phyloP scores from a whole-genome alignment of 2,888 invertebrate genomes.

The Athrips mouffetella region DNA sequence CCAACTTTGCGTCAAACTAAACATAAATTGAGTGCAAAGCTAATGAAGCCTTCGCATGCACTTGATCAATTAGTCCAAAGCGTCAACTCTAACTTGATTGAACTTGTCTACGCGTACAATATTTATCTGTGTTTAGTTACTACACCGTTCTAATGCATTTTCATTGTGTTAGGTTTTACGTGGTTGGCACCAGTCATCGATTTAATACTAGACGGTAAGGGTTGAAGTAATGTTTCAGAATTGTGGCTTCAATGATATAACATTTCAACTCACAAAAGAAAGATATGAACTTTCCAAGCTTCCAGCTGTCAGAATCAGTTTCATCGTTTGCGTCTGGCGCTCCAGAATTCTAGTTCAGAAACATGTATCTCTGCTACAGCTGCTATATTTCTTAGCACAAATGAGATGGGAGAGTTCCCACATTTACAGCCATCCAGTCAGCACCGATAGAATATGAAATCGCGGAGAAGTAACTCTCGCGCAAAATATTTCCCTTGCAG shows the following conservation, averaged over 20 bases:
- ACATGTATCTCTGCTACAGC: background rate
- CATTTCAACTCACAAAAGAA: too few relatives aligned
- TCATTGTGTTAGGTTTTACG: too few relatives aligned
- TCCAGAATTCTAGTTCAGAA: slow-evolving; percentile 17
- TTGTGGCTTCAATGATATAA: too few relatives aligned
- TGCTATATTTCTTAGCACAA: slow-evolving; percentile 12
- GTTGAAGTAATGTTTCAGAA: too few relatives aligned
- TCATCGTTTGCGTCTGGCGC: slow-evolving; percentile 24
- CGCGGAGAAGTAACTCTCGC: slow-evolving; percentile 28
- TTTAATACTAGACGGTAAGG: too few relatives aligned
- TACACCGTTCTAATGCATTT: too few relatives aligned
- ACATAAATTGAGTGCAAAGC: slow-evolving; percentile 17
- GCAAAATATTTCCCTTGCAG: slow-evolving; percentile 17
- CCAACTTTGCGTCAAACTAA: slow-evolving; percentile 12
- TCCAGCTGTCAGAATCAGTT: slow-evolving; percentile 26
- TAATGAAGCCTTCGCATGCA: slow-evolving; percentile 32
- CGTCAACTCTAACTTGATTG: slow-evolving; percentile 18
- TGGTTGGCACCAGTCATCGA: too few relatives aligned
- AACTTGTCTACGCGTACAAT: too few relatives aligned
- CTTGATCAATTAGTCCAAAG: slow-evolving; percentile 27
- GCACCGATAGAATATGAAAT: slow-evolving; percentile 40
- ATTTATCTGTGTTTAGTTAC: too few relatives aligned
- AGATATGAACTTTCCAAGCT: too few relatives aligned
- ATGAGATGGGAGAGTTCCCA: slow-evolving; percentile 29
- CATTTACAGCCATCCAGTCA: slow-evolving; percentile 29